A percentile compares a stretch with the other conserved stretches of the same genome.
Evolutionary conservation across 2,113 vertebrate genomes (phyloP).

Genomic region (Lipotes vexillifer): DNA sequence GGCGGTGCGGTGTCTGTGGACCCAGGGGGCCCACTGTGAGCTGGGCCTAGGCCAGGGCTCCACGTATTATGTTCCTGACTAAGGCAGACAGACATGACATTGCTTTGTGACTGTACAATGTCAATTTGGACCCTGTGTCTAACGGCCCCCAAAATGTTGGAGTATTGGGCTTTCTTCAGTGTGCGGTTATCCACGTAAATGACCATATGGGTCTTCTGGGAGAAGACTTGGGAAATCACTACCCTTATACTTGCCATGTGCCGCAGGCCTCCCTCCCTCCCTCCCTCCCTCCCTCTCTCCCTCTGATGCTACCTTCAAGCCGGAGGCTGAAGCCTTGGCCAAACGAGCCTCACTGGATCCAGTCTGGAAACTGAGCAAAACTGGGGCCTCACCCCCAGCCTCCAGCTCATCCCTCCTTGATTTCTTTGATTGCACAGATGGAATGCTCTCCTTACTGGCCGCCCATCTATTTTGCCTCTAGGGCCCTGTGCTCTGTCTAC

Average conservation of each 20-base stretch:
- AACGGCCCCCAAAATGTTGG: neutral
- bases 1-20: rapidly evolving
- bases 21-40: neutral
- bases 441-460: rapidly evolving
- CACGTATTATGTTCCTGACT: no score
- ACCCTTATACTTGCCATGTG: neutral
- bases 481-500: neutral
- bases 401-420: neutral
- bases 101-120: neutral
- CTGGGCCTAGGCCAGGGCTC: neutral
- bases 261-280: no score
- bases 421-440: neutral
- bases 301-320: neutral
- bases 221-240: neutral
- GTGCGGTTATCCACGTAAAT: neutral
- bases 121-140: neutral
- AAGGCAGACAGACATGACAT: rapidly evolving
- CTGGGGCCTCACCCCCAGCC: neutral
- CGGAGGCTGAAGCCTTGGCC: neutral
- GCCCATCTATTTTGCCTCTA: neutral
- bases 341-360: neutral
- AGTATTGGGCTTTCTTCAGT: neutral
- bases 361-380: neutral
- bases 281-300: no score
- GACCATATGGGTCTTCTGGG: neutral